Base-by-base conservation (phyloP, 2,113 vertebrate genomes). In the Eulemur rufifrons region DNA sequence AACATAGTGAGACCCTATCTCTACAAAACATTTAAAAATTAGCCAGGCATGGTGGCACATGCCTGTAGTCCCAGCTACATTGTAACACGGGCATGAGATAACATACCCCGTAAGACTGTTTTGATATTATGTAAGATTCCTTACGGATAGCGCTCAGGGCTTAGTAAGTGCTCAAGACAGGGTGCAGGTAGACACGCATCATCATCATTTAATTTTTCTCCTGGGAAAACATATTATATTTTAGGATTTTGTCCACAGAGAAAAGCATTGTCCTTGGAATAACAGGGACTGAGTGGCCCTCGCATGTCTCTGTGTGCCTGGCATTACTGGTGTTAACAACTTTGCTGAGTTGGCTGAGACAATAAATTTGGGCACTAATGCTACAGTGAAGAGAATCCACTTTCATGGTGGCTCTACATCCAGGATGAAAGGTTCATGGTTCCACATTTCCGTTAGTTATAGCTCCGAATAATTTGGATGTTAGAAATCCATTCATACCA, bases 391-490 rank as follows among this genome's bases (percentile, higher is more conserved):
- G 42, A 50, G 45, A 81, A 47, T 25, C 37, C 18, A 89, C 88
- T 95, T 88, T 73, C 74, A 34, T 32, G 91, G 42, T 1, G 89
- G n/a, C 59, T 87, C 63, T 69, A 23, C 66, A 85, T 95, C 77
- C 50, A 59, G 32, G 66, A 88, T 3, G 3, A 45, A 61, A 96
- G 80, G 73, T 59, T 81, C 87, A 15, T 56, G 66, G 95, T 47
- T 97, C 61, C 86, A 61, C 96, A 82, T 52, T 68, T 85, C 92
- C 17, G 15, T 97, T 97, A 91, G 85, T 98, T 97, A 86, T 80
- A 66, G 59, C 84, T 12, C 89, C 64, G 95, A 95, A 95, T 54
- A 96, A 86, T 96, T 63, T 64, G 81, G 94, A 92, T 6, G 6
- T 23, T 89, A 97, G 91, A 86, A 94, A 74, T 80, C 89, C 91